These are phyloP conservation scores for honey bee (Apis mellifera) DNA, from an alignment of 1,140 invertebrate species.

Conservation along the genomic window DNA sequence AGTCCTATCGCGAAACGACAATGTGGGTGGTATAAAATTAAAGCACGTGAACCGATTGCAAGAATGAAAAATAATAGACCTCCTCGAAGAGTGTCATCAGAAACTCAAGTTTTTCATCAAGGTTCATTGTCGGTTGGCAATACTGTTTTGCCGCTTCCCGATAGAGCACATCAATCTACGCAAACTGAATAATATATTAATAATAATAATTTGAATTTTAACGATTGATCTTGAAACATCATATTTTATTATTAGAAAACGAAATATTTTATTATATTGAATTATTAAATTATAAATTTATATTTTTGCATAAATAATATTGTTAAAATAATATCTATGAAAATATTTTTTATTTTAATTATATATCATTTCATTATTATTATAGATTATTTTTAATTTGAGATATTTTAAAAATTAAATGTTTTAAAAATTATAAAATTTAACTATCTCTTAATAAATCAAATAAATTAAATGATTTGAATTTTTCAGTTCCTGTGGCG, in stretches of 20 bases:
- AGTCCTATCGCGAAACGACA: constrained; percentile 54
- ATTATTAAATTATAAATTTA: no score
- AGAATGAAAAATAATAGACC: constrained; percentile 43
- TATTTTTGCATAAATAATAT: no score
- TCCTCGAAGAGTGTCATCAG: constrained; percentile 46
- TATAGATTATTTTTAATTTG: neutral
- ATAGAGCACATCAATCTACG: constrained; percentile 57
- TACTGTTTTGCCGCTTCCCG: constrained; percentile 57
- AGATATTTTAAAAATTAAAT: neutral
- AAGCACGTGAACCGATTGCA: constrained; percentile 41
- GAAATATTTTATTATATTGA: neutral
- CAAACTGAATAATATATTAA: constrained; percentile 43
- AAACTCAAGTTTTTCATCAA: constrained; percentile 59
- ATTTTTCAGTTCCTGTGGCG: no score
- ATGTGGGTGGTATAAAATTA: constrained; percentile 50
- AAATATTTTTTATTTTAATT: neutral
- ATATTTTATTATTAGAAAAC: neutral
- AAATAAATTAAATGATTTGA: neutral
- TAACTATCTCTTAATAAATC: neutral
- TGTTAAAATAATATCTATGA: no score
- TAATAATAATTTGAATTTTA: neutral
- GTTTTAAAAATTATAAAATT: neutral
- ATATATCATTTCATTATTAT: neutral
- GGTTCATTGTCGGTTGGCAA: constrained; percentile 60
- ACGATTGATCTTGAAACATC: neutral